Evolutionary conservation across 1,140 invertebrate species (phyloP).

Genomic region (Drosophila pachea): DNA sequence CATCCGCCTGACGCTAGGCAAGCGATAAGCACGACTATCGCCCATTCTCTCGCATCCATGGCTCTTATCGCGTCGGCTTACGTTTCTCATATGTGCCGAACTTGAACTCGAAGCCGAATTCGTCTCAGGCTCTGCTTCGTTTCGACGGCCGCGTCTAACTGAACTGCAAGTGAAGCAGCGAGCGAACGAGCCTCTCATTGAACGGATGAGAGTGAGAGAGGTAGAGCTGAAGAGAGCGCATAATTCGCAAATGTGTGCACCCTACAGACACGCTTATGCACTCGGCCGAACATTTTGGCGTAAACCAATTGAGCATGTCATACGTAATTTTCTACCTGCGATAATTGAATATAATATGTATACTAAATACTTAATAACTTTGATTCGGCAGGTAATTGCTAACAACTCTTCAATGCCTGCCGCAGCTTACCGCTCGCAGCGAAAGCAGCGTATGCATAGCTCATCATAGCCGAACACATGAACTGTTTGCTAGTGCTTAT

Average conservation of each 20-base stretch:
- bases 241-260: background rate
- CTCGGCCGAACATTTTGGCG: no score
- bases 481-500: background rate
- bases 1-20: background rate
- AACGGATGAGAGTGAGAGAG: background rate
- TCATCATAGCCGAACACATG: background rate
- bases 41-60: constrained; percentile 1
- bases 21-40: constrained; percentile 1
- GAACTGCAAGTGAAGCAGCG: constrained; percentile 1
- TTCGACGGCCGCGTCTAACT: constrained; percentile 17
- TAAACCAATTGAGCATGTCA: no score
- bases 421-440: no score
- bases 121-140: constrained; percentile 8
- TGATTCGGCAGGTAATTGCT: no score
- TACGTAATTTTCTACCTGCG: no score
- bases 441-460: constrained; percentile 16
- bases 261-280: background rate
- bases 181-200: background rate
- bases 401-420: no score
- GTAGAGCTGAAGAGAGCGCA: background rate
- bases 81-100: background rate
- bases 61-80: background rate
- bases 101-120: background rate
- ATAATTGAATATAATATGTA: no score
- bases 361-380: no score